Evolutionary conservation across 2,888 invertebrate genomes (phyloP).

Genomic region (Graphium colonna): DNA sequence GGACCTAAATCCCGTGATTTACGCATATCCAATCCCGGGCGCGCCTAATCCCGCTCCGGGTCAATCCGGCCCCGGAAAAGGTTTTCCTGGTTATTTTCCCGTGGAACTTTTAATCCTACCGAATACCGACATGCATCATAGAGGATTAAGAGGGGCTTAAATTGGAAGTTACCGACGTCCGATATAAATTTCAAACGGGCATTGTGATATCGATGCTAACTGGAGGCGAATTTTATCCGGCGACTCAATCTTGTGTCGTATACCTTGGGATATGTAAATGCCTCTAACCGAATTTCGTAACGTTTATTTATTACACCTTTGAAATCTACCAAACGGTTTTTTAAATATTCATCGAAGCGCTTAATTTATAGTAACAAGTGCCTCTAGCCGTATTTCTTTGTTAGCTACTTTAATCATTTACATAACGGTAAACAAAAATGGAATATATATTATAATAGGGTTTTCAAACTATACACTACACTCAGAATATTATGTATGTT

Average conservation of each 20-base stretch:
- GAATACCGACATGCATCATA: slow-evolving; percentile 81
- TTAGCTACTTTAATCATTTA: too few species aligned
- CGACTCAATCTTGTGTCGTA: slow-evolving; percentile 61
- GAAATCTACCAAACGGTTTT: background rate
- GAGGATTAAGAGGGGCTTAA: slow-evolving; percentile 80
- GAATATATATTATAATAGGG: too few species aligned
- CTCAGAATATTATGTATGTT: too few species aligned
- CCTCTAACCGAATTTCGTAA: background rate
- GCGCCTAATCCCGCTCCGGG: slow-evolving; percentile 76
- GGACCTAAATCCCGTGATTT: slow-evolving; percentile 74
- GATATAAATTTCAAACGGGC: slow-evolving; percentile 79
- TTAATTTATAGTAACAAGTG: too few species aligned
- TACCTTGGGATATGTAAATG: slow-evolving; percentile 29
- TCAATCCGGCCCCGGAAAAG: slow-evolving; percentile 79
- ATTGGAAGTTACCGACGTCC: slow-evolving; percentile 81
- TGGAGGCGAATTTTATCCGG: slow-evolving; percentile 70
- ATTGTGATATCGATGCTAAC: slow-evolving; percentile 79
- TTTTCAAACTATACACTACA: too few species aligned
- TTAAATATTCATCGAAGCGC: background rate
- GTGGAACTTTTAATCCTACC: slow-evolving; percentile 79
- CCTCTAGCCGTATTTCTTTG: too few species aligned
- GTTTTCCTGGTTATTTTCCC: slow-evolving; percentile 80
- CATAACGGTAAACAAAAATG: too few species aligned
- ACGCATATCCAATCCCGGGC: slow-evolving; percentile 78
- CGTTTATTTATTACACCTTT: background rate